Conservation (phyloP, 1,140 invertebrate species). For the Agrypnia vestita region DNA sequence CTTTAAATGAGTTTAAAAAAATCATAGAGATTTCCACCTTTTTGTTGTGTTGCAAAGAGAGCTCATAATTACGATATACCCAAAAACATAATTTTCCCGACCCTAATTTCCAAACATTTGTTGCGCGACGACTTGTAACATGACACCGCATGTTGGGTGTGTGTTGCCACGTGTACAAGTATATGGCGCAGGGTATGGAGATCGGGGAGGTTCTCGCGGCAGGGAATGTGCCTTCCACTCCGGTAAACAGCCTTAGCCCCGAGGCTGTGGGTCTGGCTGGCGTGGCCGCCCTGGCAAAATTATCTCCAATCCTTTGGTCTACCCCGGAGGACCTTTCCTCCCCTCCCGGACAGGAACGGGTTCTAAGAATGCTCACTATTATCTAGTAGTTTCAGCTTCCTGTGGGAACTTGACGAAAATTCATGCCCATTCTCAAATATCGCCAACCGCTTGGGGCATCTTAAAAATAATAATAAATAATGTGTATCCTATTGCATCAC, state of each 20-base stretch:
- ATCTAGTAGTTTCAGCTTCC: not conserved
- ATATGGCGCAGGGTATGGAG: conserved; percentile 8
- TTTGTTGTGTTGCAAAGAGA: too few species aligned
- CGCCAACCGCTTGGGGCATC: too few species aligned
- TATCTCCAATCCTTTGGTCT: conserved; percentile 19
- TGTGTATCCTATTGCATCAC: too few species aligned
- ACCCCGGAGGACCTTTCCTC: not conserved
- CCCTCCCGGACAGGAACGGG: not conserved
- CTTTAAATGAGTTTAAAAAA: too few species aligned
- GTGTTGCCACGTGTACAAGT: not conserved
- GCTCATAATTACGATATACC: too few species aligned
- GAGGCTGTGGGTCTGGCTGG: conserved; percentile 19
- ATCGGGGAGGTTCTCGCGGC: not conserved
- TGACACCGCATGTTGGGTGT: not conserved
- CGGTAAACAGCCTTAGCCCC: conserved; percentile 17
- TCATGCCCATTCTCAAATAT: too few species aligned
- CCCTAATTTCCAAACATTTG: too few species aligned
- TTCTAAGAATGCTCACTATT: conserved; percentile 18
- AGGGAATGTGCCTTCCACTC: conserved; percentile 25
- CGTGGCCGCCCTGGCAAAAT: not conserved
- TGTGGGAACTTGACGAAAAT: too few species aligned
- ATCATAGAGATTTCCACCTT: too few species aligned
- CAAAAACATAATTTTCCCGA: too few species aligned
- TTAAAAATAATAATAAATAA: too few species aligned
- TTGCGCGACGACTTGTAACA: too few species aligned